Percentiles rank a stretch among this genome's conserved stretches.
Evolutionary conservation across 1,140 invertebrate species (phyloP).

Genomic region (Galleria mellonella): DNA sequence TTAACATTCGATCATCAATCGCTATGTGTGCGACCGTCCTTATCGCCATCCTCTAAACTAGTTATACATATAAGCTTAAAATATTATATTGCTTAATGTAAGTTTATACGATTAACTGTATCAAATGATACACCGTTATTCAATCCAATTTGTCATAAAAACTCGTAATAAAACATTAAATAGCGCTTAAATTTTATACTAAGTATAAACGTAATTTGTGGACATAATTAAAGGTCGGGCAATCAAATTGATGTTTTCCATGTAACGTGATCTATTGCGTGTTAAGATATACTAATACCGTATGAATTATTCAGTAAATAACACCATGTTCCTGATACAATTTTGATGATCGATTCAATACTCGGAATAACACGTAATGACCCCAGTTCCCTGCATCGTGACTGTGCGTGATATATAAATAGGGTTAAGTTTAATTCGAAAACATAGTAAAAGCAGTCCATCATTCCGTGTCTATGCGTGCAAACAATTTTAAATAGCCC

Average conservation of each 20-base stretch:
- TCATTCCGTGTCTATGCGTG: conserved; percentile 48
- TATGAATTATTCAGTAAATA: conserved; percentile 57
- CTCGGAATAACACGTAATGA: conserved; percentile 33
- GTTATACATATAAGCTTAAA: conserved; percentile 60
- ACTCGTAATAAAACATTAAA: conserved; percentile 5
- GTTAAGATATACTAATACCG: conserved; percentile 53
- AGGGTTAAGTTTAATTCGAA: conserved; percentile 29
- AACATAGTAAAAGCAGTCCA: conserved; percentile 34
- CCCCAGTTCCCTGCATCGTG: conserved; percentile 42
- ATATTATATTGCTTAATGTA: conserved; percentile 40
- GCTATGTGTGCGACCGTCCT: conserved; percentile 68
- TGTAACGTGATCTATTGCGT: conserved; percentile 47
- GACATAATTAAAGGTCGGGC: conserved; percentile 30
- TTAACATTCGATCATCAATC: conserved; percentile 57
- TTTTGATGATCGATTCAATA: conserved; percentile 48
- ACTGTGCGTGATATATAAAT: conserved; percentile 58
- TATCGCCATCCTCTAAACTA: conserved; percentile 74
- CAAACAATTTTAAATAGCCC: conserved; percentile 47
- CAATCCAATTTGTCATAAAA: not conserved
- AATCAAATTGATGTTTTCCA: conserved; percentile 25
- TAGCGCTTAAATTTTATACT: not conserved
- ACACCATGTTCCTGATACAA: conserved; percentile 41
- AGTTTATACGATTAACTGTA: conserved; percentile 30
- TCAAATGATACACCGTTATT: conserved; percentile 19
- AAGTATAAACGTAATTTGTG: conserved; percentile 17